Base-by-base conservation (phyloP, 92 coral and sea anemone species). In the Parazoanthus swiftii region DNA sequence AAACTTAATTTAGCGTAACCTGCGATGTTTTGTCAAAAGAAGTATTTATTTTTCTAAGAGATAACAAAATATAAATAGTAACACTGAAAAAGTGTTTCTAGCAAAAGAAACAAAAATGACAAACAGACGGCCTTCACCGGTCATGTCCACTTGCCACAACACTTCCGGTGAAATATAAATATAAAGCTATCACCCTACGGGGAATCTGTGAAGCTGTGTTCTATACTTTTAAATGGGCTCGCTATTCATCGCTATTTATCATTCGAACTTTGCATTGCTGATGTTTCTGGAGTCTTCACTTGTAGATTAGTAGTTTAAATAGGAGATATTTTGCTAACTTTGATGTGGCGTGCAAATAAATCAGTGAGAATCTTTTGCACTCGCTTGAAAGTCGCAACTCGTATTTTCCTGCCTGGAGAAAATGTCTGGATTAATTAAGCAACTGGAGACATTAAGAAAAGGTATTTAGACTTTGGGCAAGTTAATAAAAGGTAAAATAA, bases 331-430 rank as follows among this genome's bases (percentile, higher is more conserved):
- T 11, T 54, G 59, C 14, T 54, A 13, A 14, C 59, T 54, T 11
- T 54, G 20, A 54, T 11, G 59, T 54, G 59, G 14, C 59, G 18
- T 54, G 16, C 59, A 13, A 54, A 54, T 11, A 54, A 54, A 54
- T 14, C 59, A 54, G 59, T 54, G 18, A 54, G 14, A 15, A 14
- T 48, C 51, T 48, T 29, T 48, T 54, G 59, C 59, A 11, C 59
- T 54, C 2, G 59, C 56, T 84, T 84, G 87, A 84, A 84, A 84
- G 87, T 84, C 87, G 87, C 87, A 84, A 74, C 66, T 68, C 6
- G 33, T 0, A 1, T 71, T 54, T 29, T 54, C 59, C 48, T 26
- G 18, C 20, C 9, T 1, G 26, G 26, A 29, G 65, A 35, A 20
- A 80, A 6, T 6, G 25, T 7, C 56, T 29, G 23, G 50, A 48